A percentile compares a stretch with the other conserved stretches of the same genome.
phyloP scores from a whole-genome alignment of 2,113 vertebrate species.

The Ammospiza caudacuta region DNA sequence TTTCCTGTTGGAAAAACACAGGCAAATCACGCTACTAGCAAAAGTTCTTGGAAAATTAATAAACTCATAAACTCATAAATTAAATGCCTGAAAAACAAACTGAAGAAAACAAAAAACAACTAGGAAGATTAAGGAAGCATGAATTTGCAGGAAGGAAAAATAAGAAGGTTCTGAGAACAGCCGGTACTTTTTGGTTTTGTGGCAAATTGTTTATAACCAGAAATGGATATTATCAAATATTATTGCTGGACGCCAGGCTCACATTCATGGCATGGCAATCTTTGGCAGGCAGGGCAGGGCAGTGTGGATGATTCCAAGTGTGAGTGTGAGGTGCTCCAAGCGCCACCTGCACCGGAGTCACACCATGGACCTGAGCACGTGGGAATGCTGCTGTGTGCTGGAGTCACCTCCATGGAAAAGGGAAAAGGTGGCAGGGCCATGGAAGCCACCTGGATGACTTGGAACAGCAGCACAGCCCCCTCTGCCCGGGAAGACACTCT shows the following conservation, averaged over 20 bases:
- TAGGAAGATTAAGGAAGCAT: not conserved
- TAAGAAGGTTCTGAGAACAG: not conserved
- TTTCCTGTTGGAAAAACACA: constrained; percentile 58
- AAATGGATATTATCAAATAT: not conserved
- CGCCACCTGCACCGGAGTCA: not conserved
- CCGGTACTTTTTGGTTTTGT: not conserved
- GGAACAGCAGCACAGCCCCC: not conserved
- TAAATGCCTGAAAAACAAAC: constrained; percentile 20
- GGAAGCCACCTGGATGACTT: not conserved
- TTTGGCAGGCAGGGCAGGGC: not conserved
- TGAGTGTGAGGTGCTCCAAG: fast-evolving
- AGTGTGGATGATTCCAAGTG: fast-evolving
- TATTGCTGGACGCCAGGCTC: not conserved
- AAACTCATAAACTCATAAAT: constrained; percentile 24
- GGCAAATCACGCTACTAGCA: constrained; percentile 14
- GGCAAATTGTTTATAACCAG: not conserved
- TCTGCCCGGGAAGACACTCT: not conserved
- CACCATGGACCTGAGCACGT: not conserved
- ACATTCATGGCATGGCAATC: not conserved
- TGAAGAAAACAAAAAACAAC: not conserved
- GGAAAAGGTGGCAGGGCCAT: not conserved
- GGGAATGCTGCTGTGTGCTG: not conserved
- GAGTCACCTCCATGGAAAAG: not conserved
- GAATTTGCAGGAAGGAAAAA: not conserved
- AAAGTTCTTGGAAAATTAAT: constrained; percentile 51